Conservation (phyloP, 1,140 invertebrate species). For the Lepidotrigona ventralis region DNA sequence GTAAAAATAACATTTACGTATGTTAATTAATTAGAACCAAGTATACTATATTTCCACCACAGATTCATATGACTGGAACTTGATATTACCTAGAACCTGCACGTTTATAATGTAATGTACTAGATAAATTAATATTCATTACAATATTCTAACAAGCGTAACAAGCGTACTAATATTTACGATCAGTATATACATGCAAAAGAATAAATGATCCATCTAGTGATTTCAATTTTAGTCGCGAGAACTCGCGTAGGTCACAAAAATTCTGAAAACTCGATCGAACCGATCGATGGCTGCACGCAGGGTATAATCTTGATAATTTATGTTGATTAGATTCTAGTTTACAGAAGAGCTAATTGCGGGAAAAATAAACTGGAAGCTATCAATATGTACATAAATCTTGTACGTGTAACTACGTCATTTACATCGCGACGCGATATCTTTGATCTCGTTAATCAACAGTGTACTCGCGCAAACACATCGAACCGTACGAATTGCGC, state of each 20-base stretch:
- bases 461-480: neutral
- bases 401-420: neutral
- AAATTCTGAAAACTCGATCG: neutral
- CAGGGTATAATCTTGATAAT: neutral
- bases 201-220: too few species aligned
- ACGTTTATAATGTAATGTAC: too few species aligned
- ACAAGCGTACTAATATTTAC: too few species aligned
- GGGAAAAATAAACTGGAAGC: slow-evolving; percentile 12
- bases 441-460: slow-evolving; percentile 31
- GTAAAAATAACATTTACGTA: neutral
- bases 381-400: slow-evolving; percentile 4
- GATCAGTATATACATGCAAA: too few species aligned
- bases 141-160: too few species aligned
- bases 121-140: too few species aligned
- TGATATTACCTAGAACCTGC: too few species aligned
- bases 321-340: slow-evolving; percentile 8
- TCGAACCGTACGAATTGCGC: neutral
- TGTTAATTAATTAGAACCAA: neutral
- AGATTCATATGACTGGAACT: too few species aligned
- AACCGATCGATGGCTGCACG: neutral
- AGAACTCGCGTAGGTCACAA: neutral
- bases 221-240: too few species aligned
- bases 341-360: neutral
- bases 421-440: slow-evolving; percentile 11
- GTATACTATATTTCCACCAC: neutral